Evolutionary conservation across 1,140 invertebrate species (phyloP).

Genomic region (Aradophagus sp.): DNA sequence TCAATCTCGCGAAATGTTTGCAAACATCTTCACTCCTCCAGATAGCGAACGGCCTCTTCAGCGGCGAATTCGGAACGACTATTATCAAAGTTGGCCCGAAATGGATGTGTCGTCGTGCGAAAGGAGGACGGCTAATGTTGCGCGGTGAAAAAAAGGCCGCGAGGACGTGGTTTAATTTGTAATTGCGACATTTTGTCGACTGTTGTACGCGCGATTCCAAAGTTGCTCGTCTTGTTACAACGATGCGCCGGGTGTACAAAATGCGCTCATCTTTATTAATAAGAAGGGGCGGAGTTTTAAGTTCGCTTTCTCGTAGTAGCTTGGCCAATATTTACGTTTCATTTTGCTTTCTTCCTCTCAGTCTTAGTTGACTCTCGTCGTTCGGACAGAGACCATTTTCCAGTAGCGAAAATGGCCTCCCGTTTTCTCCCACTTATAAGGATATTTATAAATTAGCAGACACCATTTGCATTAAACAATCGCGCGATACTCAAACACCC

Average conservation of each 20-base stretch:
- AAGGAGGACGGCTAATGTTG: constrained; percentile 21
- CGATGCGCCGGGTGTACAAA: constrained; percentile 59
- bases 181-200: constrained; percentile 40
- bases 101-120: constrained; percentile 19
- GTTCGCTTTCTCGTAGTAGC: constrained; percentile 56
- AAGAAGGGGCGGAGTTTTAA: constrained; percentile 58
- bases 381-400: constrained; percentile 33
- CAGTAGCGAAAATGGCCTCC: constrained; percentile 16
- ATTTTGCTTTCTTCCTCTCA: constrained; percentile 58
- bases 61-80: constrained; percentile 17
- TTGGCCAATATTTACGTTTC: constrained; percentile 65
- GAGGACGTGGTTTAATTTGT: constrained; percentile 38
- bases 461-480: constrained; percentile 26
- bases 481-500: not conserved
- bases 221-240: constrained; percentile 48
- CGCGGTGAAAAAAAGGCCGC: constrained; percentile 7
- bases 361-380: constrained; percentile 38
- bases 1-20: too few relatives aligned
- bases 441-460: constrained; percentile 29
- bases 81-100: constrained; percentile 30
- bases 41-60: constrained; percentile 20
- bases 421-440: not conserved
- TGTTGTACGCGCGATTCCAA: constrained; percentile 42
- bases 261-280: constrained; percentile 67
- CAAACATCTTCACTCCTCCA: too few relatives aligned